Conservation (phyloP, 2,888 invertebrate genomes). For the Lymantria monacha region DNA sequence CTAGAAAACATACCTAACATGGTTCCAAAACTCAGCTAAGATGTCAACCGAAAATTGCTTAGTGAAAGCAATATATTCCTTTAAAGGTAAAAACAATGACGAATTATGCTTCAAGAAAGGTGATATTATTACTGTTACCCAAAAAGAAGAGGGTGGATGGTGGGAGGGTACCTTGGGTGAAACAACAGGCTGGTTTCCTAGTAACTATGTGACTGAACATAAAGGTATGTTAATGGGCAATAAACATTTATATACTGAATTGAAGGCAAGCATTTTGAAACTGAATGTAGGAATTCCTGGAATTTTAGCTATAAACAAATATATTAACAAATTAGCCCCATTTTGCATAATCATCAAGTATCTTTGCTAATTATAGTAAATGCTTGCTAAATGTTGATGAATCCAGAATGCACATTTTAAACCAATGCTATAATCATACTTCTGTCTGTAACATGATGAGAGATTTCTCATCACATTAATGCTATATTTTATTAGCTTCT, state of each 20-base stretch:
- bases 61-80: conserved; percentile 96
- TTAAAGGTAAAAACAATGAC: conserved; percentile 98
- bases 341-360: no score
- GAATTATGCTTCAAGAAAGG: conserved; percentile 98
- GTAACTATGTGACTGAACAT: conserved; percentile 97
- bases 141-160: conserved; percentile 98
- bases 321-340: no score
- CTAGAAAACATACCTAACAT: conserved; percentile 45
- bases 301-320: not conserved
- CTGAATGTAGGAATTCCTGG: not conserved
- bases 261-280: no score
- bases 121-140: conserved; percentile 97
- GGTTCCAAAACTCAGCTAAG: conserved; percentile 56
- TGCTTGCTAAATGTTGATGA: no score
- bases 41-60: conserved; percentile 85
- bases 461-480: no score
- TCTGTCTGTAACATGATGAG: no score
- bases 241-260: not conserved
- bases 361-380: no score
- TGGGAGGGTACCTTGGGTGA: conserved; percentile 99
- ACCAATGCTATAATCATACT: no score
- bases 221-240: conserved; percentile 75
- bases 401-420: no score
- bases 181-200: conserved; percentile 99
- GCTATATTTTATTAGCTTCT: no score